phyloP scores from a whole-genome alignment of 2,113 vertebrate species.

The Nothoprocta perdicaria region DNA sequence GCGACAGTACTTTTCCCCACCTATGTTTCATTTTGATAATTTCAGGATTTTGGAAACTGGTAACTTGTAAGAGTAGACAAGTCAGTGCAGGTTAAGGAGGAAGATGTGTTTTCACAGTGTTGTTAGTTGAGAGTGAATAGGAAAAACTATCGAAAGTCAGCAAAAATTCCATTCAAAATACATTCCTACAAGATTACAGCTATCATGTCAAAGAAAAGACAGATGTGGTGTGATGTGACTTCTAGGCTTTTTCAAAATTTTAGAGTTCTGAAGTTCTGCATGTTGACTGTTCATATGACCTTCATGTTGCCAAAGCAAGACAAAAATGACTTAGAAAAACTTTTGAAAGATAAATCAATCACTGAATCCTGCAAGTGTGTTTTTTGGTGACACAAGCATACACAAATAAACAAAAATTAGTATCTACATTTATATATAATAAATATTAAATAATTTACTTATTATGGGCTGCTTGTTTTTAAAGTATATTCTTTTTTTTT shows the following conservation, averaged over 20 bases:
- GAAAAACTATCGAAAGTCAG: background rate
- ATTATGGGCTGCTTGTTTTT: background rate
- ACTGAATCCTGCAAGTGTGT: background rate
- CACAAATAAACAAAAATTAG: rapidly evolving
- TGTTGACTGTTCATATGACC: background rate
- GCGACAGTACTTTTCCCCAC: background rate
- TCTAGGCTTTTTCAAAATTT: background rate
- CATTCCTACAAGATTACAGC: background rate
- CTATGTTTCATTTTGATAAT: background rate
- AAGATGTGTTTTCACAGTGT: background rate
- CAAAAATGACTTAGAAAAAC: background rate
- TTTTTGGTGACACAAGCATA: background rate
- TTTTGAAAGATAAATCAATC: background rate
- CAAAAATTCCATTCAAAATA: background rate
- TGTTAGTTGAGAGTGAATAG: background rate
- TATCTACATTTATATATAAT: background rate
- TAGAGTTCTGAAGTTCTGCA: background rate
- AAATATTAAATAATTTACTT: background rate
- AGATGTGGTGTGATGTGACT: background rate
- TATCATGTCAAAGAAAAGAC: background rate
- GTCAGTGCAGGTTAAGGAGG: background rate
- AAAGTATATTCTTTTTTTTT: background rate
- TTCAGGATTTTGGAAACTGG: background rate
- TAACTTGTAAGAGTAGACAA: background rate
- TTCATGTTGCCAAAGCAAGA: background rate